phyloP scores from a whole-genome alignment of 2,797 vertebrate species.

The Sebastes hopkinsi region DNA sequence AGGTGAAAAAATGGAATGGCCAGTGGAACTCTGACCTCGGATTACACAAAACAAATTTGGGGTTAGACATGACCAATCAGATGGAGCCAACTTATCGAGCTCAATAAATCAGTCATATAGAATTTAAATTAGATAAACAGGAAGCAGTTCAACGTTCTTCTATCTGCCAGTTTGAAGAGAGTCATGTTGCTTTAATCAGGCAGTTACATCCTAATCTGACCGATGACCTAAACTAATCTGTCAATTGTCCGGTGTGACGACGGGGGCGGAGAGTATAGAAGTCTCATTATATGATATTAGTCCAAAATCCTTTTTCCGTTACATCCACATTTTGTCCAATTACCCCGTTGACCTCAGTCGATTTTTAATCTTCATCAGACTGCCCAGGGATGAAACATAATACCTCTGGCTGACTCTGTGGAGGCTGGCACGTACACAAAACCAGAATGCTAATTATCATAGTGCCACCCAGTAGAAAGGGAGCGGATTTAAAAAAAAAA shows the following conservation, averaged over 20 bases:
- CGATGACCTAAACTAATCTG: constrained; percentile 36
- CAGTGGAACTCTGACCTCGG: neutral
- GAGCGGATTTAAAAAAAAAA: neutral
- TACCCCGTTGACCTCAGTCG: constrained; percentile 51
- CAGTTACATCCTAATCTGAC: constrained; percentile 9
- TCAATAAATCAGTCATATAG: neutral
- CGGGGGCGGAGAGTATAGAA: constrained; percentile 5
- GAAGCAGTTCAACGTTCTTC: neutral
- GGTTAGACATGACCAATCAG: neutral
- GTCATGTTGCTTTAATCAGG: neutral
- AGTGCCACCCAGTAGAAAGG: constrained; percentile 22
- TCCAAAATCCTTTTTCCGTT: constrained; percentile 47
- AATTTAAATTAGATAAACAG: neutral
- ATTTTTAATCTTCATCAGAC: constrained; percentile 51
- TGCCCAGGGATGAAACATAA: constrained; percentile 30
- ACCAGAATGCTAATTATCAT: constrained; percentile 40
- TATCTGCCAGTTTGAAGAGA: neutral
- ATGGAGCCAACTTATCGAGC: neutral
- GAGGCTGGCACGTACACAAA: constrained; percentile 28
- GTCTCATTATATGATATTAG: constrained; percentile 36
- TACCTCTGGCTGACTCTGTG: constrained; percentile 20
- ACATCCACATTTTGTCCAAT: constrained; percentile 60
- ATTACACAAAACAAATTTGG: neutral
- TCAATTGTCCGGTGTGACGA: constrained; percentile 4
- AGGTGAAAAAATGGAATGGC: neutral